phyloP scores from a whole-genome alignment of 1,140 invertebrate genomes.

The Halyomorpha halys region DNA sequence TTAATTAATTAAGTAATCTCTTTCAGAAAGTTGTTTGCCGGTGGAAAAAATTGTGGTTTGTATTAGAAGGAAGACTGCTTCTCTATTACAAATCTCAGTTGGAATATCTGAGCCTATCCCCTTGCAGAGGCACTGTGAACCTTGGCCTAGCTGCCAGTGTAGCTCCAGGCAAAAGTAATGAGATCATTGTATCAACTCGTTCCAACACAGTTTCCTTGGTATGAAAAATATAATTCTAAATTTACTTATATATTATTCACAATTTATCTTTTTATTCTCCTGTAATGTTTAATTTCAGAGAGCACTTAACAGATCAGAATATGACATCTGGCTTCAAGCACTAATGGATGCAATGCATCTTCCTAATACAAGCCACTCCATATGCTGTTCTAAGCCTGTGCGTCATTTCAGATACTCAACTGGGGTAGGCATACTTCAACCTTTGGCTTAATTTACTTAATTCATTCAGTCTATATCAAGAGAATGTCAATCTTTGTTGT shows the following conservation, averaged over 20 bases:
- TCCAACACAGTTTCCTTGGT: constrained; percentile 41
- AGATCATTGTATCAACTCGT: constrained; percentile 37
- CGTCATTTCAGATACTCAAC: constrained; percentile 23
- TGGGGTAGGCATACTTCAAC: constrained; percentile 9
- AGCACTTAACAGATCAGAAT: constrained; percentile 35
- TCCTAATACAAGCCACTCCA: constrained; percentile 24
- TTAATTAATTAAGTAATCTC: not conserved
- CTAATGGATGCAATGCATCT: constrained; percentile 36
- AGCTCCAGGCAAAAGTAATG: constrained; percentile 33
- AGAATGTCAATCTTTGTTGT: too few species aligned
- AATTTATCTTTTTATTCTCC: not conserved
- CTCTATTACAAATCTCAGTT: constrained; percentile 42
- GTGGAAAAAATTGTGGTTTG: constrained; percentile 46
- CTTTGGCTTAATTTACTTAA: too few species aligned
- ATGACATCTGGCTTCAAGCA: constrained; percentile 40
- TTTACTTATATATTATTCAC: too few species aligned
- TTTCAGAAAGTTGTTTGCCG: constrained; percentile 37
- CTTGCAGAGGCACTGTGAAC: constrained; percentile 43
- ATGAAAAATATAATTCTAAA: constrained; percentile 6
- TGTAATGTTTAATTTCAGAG: constrained; percentile 34
- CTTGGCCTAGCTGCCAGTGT: constrained; percentile 39
- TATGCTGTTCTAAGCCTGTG: constrained; percentile 25
- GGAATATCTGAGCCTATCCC: constrained; percentile 42
- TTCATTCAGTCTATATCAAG: too few species aligned
- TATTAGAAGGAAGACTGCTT: constrained; percentile 42